Conservation (phyloP, 2,888 invertebrate genomes). For the Byasa hedistus region DNA sequence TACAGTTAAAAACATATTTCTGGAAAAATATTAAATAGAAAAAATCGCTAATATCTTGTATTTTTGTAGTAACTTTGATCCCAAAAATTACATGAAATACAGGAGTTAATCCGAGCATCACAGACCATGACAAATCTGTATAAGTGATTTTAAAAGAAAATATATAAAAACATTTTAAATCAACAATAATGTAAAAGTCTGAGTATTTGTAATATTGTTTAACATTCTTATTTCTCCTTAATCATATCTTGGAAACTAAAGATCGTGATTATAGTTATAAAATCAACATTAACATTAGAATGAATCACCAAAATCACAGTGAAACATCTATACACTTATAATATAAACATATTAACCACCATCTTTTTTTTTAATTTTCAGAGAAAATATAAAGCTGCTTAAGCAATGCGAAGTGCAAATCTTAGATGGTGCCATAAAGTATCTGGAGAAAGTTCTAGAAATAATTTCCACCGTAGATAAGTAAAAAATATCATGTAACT, state of each 20-base stretch:
- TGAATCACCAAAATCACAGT: too few relatives aligned
- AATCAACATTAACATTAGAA: too few relatives aligned
- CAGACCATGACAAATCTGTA: too few relatives aligned
- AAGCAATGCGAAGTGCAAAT: conserved; percentile 72
- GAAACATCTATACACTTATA: too few relatives aligned
- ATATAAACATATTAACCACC: background rate
- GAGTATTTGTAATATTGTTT: background rate
- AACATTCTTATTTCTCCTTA: background rate
- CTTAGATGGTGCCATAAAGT: conserved; percentile 65
- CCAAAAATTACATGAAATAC: too few relatives aligned
- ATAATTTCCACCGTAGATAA: conserved; percentile 48
- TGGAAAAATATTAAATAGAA: background rate
- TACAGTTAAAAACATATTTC: background rate
- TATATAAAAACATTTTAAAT: too few relatives aligned
- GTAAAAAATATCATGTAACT: conserved; percentile 37
- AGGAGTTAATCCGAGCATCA: too few relatives aligned
- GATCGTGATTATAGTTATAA: too few relatives aligned
- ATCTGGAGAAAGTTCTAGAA: conserved; percentile 53
- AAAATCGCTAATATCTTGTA: too few relatives aligned
- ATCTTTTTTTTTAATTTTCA: conserved; percentile 46
- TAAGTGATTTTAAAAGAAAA: too few relatives aligned
- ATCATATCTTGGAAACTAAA: background rate
- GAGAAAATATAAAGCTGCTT: conserved; percentile 63
- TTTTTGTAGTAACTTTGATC: too few relatives aligned
- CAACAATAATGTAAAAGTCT: too few relatives aligned